Conservation (phyloP, 2,797 vertebrate genomes). For the Melanotaenia maccullochi region DNA sequence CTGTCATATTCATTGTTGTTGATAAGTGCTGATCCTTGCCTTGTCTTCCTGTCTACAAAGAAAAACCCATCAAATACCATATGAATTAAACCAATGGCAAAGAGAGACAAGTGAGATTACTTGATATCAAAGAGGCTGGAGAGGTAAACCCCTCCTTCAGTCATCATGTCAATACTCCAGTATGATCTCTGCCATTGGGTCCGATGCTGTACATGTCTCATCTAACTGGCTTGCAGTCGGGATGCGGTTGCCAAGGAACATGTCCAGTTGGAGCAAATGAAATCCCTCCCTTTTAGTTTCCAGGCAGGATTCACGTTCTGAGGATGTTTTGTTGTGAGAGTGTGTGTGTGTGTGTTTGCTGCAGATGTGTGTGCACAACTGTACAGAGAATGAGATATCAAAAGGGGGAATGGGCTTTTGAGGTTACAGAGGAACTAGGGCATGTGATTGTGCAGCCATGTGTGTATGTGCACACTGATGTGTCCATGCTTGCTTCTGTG, state of each 20-base stretch:
- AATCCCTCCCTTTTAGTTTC: constrained; percentile 73
- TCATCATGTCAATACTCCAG: constrained; percentile 69
- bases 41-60: neutral
- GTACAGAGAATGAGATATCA: constrained; percentile 65
- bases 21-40: constrained; percentile 6
- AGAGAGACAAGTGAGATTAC: constrained; percentile 1
- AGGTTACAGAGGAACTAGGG: constrained; percentile 80
- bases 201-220: constrained; percentile 62
- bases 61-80: constrained; percentile 9
- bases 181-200: constrained; percentile 74
- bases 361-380: constrained; percentile 24
- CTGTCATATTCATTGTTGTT: constrained; percentile 16
- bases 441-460: constrained; percentile 85
- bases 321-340: constrained; percentile 63
- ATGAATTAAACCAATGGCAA: constrained; percentile 28
- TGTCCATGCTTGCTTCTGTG: constrained; percentile 15
- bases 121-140: constrained; percentile 25
- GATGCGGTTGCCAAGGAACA: constrained; percentile 76
- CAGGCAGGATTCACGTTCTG: constrained; percentile 76
- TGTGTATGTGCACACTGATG: constrained; percentile 56
- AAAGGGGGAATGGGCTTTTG: constrained; percentile 65
- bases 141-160: constrained; percentile 45
- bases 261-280: constrained; percentile 70
- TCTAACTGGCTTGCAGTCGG: constrained; percentile 70
- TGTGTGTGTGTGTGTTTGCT: constrained; percentile 19